These are phyloP conservation scores for Phaonia tiefii DNA, from an alignment of 2,888 invertebrate genomes.

Conservation along the genomic window DNA sequence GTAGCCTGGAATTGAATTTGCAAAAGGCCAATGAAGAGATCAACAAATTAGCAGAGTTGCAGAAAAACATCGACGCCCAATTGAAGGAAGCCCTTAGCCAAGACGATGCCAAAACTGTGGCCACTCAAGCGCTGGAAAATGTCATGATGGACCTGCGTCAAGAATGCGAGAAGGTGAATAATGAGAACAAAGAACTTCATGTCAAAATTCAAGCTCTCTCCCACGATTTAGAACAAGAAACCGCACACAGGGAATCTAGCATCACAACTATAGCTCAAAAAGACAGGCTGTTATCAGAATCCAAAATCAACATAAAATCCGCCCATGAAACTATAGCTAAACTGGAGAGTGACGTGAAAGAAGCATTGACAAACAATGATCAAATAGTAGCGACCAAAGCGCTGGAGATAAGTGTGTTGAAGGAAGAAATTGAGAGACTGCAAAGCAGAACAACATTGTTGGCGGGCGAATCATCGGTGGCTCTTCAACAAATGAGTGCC, in stretches of 20 bases:
- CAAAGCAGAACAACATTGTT: constrained; percentile 55
- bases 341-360: constrained; percentile 49
- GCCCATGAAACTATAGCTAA: constrained; percentile 47
- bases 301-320: constrained; percentile 43
- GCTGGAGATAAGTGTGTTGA: constrained; percentile 57
- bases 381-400: constrained; percentile 48
- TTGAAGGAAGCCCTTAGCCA: constrained; percentile 48
- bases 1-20: constrained; percentile 55
- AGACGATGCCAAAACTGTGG: constrained; percentile 51
- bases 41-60: constrained; percentile 51
- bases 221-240: constrained; percentile 36
- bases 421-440: constrained; percentile 62
- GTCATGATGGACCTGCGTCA: constrained; percentile 79
- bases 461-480: constrained; percentile 61
- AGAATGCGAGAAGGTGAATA: constrained; percentile 71
- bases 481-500: constrained; percentile 61
- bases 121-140: constrained; percentile 79
- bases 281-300: constrained; percentile 37
- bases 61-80: constrained; percentile 53
- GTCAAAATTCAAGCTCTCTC: constrained; percentile 69
- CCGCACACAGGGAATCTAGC: constrained; percentile 18
- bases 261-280: constrained; percentile 49
- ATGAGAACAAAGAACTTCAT: constrained; percentile 72
- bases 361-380: constrained; percentile 33
- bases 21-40: constrained; percentile 57